Conservation (phyloP, 2,797 vertebrate species). For the Lycodopsis pacificus region DNA sequence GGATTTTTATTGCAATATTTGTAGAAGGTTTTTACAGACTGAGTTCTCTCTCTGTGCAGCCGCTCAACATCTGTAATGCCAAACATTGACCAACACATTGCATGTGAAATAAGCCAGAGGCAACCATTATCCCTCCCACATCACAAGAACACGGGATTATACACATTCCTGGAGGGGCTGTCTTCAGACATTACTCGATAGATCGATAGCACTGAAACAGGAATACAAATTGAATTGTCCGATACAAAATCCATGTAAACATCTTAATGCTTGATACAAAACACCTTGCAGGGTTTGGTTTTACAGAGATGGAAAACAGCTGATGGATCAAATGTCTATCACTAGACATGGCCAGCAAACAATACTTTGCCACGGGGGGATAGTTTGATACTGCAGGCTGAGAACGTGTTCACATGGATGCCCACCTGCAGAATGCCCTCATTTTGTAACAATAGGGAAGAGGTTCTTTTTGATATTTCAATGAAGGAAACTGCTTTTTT, state of each 20-base stretch:
- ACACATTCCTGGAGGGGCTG: background rate
- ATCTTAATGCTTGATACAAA: conserved; percentile 2
- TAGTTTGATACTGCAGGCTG: conserved; percentile 19
- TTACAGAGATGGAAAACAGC: conserved; percentile 37
- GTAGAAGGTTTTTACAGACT: background rate
- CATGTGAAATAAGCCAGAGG: conserved; percentile 14
- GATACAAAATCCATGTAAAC: conserved; percentile 5
- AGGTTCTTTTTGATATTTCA: conserved; percentile 18
- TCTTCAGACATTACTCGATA: background rate
- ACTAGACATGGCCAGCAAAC: conserved; percentile 34
- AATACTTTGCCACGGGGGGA: conserved; percentile 19
- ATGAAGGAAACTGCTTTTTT: conserved; percentile 1
- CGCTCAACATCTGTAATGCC: conserved; percentile 4
- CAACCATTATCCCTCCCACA: background rate
- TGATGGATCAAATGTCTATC: conserved; percentile 29
- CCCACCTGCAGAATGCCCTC: conserved; percentile 21
- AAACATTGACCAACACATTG: conserved; percentile 16
- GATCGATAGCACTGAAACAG: background rate
- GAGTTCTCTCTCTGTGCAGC: background rate
- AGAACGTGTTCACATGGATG: conserved; percentile 22
- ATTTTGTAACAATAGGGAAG: conserved; percentile 5
- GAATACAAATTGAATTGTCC: conserved; percentile 1
- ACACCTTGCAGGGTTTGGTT: conserved; percentile 29
- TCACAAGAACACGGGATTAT: conserved; percentile 13
- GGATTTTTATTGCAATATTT: conserved; percentile 17